Evolutionary conservation across 1,140 invertebrate genomes (phyloP).

Genomic region (Thrips palmi): DNA sequence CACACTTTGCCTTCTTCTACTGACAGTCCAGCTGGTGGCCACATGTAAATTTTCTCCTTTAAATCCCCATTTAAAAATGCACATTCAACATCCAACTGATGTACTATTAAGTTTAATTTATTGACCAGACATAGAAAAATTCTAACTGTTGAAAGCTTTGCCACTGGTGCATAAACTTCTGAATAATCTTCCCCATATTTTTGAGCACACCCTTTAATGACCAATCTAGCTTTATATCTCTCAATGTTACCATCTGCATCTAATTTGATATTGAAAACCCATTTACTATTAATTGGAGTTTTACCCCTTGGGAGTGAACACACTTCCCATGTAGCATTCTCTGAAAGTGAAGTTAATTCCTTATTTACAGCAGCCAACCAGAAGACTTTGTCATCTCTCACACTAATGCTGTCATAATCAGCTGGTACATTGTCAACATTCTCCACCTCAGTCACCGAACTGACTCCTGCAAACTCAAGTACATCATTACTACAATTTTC

Average conservation of each 20-base stretch:
- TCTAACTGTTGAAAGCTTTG: conserved; percentile 20
- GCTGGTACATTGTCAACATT: too few species aligned
- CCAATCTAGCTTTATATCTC: conserved; percentile 23
- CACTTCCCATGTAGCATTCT: conserved; percentile 22
- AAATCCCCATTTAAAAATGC: conserved; percentile 24
- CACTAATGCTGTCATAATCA: too few species aligned
- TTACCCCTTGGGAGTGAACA: conserved; percentile 17
- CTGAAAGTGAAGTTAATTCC: conserved; percentile 20
- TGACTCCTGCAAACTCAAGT: too few species aligned
- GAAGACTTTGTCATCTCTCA: conserved; percentile 9
- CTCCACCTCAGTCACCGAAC: too few species aligned
- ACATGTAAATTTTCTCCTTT: conserved; percentile 24
- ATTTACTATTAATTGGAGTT: conserved; percentile 19
- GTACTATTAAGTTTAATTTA: conserved; percentile 17
- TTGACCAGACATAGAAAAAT: conserved; percentile 21
- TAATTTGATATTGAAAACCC: conserved; percentile 22
- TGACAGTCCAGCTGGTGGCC: conserved; percentile 18
- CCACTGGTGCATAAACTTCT: conserved; percentile 21
- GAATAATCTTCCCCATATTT: conserved; percentile 19
- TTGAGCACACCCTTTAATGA: conserved; percentile 25
- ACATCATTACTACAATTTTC: too few species aligned
- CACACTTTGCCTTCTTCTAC: conserved; percentile 11
- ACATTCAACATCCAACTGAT: too few species aligned
- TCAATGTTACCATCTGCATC: conserved; percentile 17
- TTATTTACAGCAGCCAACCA: conserved; percentile 22